Base-by-base conservation (phyloP, 1,140 invertebrate species). In the Drosophila kurseongensis region DNA sequence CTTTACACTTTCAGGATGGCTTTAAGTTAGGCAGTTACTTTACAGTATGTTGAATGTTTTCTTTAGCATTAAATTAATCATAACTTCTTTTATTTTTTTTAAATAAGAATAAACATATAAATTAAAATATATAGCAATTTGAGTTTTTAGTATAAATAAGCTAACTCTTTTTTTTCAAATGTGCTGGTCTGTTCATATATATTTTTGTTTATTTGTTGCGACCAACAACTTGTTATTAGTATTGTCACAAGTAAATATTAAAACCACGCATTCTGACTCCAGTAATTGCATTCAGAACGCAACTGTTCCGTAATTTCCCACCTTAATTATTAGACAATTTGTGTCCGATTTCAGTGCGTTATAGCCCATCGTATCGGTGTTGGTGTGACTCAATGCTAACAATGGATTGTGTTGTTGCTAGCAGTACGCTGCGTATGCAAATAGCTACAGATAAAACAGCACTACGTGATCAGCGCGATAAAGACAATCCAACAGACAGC, bases 401-500 rank as follows among this genome's bases (percentile, higher is more conserved):
- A 74, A 47, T 80, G 57, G 45, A 45, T 59, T 57, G 66, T 78
- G 45, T 78, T 73, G 61, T 44, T 82, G 44, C 9, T 69, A 56
- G 50, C 12, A 36, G 35, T 40, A 36, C 78, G 68, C 66, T 88
- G 83, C 83, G 84, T 88, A 88, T 88, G 84, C 84, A 88, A 88
- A 88, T 84, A 88, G 47, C 32, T 6, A 45, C 27, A 83, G 83
- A 88, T 88, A 88, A 86, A 88, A 80, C 72, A 48, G 72, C 82
- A 52, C 71, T 83, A 86, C 83, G 83, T 88, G 83, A 82, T 88
- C 72, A 40, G 66, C 45, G 44, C 61, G 75, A 88, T 83, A 88
- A 86, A 88, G 62, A 72, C 68, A 65, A 71, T 72, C 55, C 41
- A 5, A 16, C 48, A 67, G 79, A 55, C 62, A 82, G 57, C 57